Evolutionary conservation across 2,113 vertebrate genomes (phyloP), one percentile per base, ranked within the genome.

Genomic region (Clarias macrocephalus): DNA sequence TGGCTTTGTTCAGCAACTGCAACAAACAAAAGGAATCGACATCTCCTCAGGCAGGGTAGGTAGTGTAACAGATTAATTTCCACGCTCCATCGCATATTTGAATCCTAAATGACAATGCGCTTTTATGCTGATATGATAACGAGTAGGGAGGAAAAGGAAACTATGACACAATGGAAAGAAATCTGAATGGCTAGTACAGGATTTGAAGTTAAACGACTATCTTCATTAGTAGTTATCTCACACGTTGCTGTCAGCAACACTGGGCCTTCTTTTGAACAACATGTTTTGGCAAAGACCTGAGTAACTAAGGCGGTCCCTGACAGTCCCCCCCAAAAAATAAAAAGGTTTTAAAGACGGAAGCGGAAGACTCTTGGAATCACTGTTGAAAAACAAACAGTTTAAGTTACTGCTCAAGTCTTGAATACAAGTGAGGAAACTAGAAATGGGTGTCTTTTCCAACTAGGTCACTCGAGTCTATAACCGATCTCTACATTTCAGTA

Each of bases 291-390:
- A 91, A 85, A 91, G 88, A 92, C 76, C 75, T 4, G 52, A 65
- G 95, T 95, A 92, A 94, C 95, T 93, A 94, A 91, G 94, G 94
- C 90, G 81, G 5, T 73, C 84, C 79, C 52, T 56, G 19, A n/a
- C 57, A 66, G 57, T 12, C 9, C 1, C 48, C 42, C 37, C 37
- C 37, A 37, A 37, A 42, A 3, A 42, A 60, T 15, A 80, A 82
- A 54, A 80, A 75, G 7, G 10, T 19, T 56, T 77, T 80, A 30
- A 81, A 85, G 81, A 52, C 82, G 80, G 73, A 63, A 84, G 54
- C 73, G 65, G 77, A 86, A 65, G 57, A 63, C 56, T 83, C 80
- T 82, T 60, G 52, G 85, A 68, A 70, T 70, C 48, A 68, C 42
- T 30, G n/a, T 16, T 11, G n/a, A 66, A 88, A 85, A 85, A 84